Percentiles rank a stretch among this genome's conserved stretches.
Conservation (phyloP, 1,140 invertebrate genomes). For the Drosophila kanapiae region DNA sequence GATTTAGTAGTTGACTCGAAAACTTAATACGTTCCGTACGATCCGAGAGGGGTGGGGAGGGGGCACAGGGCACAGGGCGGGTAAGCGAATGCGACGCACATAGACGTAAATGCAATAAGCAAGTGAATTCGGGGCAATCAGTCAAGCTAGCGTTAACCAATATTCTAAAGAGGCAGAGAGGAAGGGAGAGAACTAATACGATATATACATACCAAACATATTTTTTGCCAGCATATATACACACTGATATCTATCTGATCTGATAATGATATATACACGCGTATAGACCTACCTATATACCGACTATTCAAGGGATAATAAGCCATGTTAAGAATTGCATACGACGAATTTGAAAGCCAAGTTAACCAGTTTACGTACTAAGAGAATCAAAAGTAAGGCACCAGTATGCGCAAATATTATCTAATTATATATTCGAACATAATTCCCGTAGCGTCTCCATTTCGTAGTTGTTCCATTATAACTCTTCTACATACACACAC, state of each 20-base stretch:
- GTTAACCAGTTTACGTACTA: conserved; percentile 59
- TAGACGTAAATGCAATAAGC: conserved; percentile 55
- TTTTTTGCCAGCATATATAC: conserved; percentile 74
- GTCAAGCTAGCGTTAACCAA: conserved; percentile 66
- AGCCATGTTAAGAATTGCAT: conserved; percentile 54
- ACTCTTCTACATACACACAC: conserved; percentile 22
- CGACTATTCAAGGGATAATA: conserved; percentile 36
- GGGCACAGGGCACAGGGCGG: conserved; percentile 1
- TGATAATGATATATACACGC: conserved; percentile 42
- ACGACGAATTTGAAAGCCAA: conserved; percentile 73
- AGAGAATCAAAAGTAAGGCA: conserved; percentile 16
- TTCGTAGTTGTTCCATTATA: conserved; percentile 47
- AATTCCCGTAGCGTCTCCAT: conserved; percentile 30
- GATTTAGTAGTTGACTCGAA: conserved; percentile 49
- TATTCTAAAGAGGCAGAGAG: conserved; percentile 52
- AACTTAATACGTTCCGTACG: conserved; percentile 55
- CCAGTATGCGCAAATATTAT: conserved; percentile 32
- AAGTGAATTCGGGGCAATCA: conserved; percentile 71
- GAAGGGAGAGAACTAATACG: conserved; percentile 19
- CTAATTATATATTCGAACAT: conserved; percentile 42
- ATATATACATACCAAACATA: conserved; percentile 49
- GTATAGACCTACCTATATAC: conserved; percentile 16
- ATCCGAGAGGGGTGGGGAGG: conserved; percentile 12
- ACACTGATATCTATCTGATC: conserved; percentile 34
- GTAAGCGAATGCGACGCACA: conserved; percentile 13